phyloP scores from a whole-genome alignment of 2,113 vertebrate genomes.

The Motacilla alba region DNA sequence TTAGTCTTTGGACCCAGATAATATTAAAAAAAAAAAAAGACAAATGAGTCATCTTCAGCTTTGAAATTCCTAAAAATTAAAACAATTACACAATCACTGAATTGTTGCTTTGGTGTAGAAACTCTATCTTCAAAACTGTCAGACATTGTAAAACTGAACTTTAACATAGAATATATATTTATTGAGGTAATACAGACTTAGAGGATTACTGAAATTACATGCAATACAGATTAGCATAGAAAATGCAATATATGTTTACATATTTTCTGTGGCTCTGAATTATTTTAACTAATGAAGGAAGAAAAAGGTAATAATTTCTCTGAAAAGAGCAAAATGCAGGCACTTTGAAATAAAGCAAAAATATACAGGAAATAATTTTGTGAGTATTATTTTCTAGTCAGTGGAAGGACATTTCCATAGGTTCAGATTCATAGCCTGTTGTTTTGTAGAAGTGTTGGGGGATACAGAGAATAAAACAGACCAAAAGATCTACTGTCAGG shows the following conservation, averaged over 20 bases:
- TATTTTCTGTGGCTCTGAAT: not conserved
- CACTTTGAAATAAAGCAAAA: not conserved
- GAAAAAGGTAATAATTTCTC: not conserved
- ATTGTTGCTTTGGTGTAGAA: not conserved
- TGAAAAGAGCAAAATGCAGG: not conserved
- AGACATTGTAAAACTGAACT: not conserved
- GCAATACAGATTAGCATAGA: not conserved
- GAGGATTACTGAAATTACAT: not conserved
- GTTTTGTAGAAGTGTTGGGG: not conserved
- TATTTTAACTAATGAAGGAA: not conserved
- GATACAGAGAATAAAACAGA: not conserved
- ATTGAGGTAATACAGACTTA: not conserved
- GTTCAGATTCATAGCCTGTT: not conserved
- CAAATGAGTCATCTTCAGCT: not conserved
- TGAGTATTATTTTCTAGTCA: not conserved
- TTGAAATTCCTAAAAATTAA: not conserved
- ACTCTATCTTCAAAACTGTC: not conserved
- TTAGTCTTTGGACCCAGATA: not conserved
- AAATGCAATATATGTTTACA: not conserved
- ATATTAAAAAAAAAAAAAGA: not conserved
- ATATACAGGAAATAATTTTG: not conserved
- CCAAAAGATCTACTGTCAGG: not conserved
- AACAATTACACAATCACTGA: not conserved
- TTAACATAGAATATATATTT: not conserved
- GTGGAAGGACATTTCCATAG: not conserved